Percentiles rank a stretch among this genome's conserved stretches.
Conservation (phyloP, 1,140 invertebrate species). For the Hycleus cichorii region DNA sequence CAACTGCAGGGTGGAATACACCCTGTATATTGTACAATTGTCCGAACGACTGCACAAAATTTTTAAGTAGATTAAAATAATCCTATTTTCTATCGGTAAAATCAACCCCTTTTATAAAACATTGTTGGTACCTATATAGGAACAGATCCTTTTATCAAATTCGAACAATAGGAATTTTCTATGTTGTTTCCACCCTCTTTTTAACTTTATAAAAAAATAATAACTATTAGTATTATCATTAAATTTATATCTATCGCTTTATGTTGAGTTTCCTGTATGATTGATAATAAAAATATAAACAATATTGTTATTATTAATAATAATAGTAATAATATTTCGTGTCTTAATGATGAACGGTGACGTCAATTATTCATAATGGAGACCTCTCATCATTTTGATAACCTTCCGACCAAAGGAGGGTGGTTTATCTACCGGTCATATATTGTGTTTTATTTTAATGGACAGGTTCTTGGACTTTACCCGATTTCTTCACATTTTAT, state of each 20-base stretch:
- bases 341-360: slow-evolving; percentile 3
- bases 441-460: slow-evolving; percentile 13
- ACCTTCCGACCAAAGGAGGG: slow-evolving; percentile 3
- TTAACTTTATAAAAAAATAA: no score
- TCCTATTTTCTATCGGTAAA: no score
- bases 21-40: no score
- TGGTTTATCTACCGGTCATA: slow-evolving; percentile 20
- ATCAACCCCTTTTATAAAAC: no score
- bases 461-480: slow-evolving; percentile 19
- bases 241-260: neutral
- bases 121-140: no score
- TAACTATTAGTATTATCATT: no score
- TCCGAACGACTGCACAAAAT: no score
- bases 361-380: slow-evolving; percentile 11
- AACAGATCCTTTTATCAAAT: no score
- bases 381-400: slow-evolving; percentile 9
- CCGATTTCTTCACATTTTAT: slow-evolving; percentile 1
- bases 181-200: no score
- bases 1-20: no score
- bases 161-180: no score
- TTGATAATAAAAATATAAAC: neutral
- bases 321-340: neutral
- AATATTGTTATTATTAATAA: slow-evolving; percentile 2
- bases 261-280: neutral
- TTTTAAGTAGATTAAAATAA: no score